phyloP scores from a whole-genome alignment of 2,888 invertebrate species.

The Cistogaster globosa region DNA sequence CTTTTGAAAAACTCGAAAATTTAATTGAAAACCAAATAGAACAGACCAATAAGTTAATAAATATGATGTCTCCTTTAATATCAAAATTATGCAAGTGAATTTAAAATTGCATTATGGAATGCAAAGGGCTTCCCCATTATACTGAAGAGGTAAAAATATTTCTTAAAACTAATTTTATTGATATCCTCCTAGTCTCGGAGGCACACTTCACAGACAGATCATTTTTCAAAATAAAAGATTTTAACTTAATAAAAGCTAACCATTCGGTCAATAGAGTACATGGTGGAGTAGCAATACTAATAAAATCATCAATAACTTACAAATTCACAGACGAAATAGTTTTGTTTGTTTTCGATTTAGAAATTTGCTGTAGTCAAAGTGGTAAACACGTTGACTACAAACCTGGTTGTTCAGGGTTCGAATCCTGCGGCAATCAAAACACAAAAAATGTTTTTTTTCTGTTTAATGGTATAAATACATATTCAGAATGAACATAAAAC shows the following conservation, averaged over 20 bases:
- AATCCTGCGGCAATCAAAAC: no score
- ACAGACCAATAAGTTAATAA: no score
- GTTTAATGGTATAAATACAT: no score
- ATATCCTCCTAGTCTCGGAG: background rate
- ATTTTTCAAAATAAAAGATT: background rate
- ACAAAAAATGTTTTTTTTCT: no score
- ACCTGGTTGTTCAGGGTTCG: no score
- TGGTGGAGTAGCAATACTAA: constrained; percentile 18
- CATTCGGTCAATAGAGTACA: background rate
- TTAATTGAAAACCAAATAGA: constrained; percentile 11
- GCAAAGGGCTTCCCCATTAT: constrained; percentile 3
- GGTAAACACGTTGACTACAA: no score
- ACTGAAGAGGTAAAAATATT: no score
- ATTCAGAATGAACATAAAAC: no score
- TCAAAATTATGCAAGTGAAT: background rate
- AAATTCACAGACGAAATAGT: background rate
- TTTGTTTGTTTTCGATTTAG: no score
- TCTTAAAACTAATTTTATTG: background rate
- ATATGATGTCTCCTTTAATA: no score
- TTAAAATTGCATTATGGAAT: constrained; percentile 19
- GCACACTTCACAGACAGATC: no score
- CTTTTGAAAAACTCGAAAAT: constrained; percentile 17
- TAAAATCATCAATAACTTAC: constrained; percentile 9
- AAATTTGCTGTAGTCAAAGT: no score
- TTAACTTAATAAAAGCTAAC: constrained; percentile 3